Percentiles rank a stretch among this genome's conserved stretches.
Conservation (phyloP, 2,797 vertebrate genomes). For the Pantherophis alleghaniensis region DNA sequence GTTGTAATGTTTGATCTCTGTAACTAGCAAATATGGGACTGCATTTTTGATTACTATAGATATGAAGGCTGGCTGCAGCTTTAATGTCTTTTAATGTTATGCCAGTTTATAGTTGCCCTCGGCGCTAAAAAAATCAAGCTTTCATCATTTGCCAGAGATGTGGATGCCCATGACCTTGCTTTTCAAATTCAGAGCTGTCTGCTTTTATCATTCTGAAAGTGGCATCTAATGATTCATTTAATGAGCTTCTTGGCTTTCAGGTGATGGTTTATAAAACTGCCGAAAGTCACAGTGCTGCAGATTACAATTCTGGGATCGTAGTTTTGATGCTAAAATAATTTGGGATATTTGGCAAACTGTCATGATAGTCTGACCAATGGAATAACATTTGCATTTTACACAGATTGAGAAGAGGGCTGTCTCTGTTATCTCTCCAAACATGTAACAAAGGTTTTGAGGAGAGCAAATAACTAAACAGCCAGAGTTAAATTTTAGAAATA, state of each 20-base stretch:
- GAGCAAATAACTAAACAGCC: not conserved
- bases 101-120: slow-evolving; percentile 3
- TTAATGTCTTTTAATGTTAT: slow-evolving; percentile 29
- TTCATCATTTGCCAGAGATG: slow-evolving; percentile 12
- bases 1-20: not conserved
- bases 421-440: not conserved
- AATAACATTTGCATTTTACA: not conserved
- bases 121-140: slow-evolving; percentile 14
- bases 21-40: not conserved
- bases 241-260: slow-evolving; percentile 22
- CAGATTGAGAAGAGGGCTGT: fast-evolving
- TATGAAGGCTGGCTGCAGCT: not conserved
- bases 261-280: not conserved
- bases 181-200: not conserved
- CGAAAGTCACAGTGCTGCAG: not conserved
- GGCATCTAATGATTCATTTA: slow-evolving; percentile 4
- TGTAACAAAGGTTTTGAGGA: not conserved
- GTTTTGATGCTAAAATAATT: not conserved
- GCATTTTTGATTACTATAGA: not conserved
- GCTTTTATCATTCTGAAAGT: slow-evolving; percentile 24
- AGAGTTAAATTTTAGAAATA: not conserved
- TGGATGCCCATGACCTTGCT: slow-evolving; percentile 19
- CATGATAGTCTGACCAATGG: not conserved
- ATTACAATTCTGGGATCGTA: not conserved
- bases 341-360: slow-evolving; percentile 4